phyloP scores from a whole-genome alignment of 2,888 invertebrate species.

The Orthonevra nobilis region DNA sequence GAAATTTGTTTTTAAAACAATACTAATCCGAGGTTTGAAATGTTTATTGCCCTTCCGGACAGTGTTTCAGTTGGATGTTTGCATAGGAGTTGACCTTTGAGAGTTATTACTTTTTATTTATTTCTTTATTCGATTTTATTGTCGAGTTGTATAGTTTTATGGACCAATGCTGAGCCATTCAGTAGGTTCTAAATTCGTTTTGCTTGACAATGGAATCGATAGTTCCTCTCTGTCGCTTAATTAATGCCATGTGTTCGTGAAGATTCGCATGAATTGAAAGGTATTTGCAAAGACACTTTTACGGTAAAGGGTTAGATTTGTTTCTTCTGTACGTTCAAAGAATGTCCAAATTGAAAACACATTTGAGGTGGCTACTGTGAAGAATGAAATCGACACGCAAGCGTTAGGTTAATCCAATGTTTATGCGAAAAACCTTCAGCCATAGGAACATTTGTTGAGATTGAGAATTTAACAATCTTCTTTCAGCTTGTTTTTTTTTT shows the following conservation, averaged over 20 bases:
- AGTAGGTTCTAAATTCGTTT: background rate
- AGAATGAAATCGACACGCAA: no score
- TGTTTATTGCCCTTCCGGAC: conserved; percentile 15
- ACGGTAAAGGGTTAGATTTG: no score
- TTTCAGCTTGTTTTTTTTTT: no score
- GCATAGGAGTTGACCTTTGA: conserved; percentile 60
- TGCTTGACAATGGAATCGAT: background rate
- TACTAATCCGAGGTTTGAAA: conserved; percentile 36
- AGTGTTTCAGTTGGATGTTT: conserved; percentile 35
- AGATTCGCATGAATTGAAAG: no score
- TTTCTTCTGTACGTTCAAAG: no score
- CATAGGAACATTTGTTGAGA: no score
- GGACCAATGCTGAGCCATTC: conserved; percentile 8
- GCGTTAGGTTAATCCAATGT: no score
- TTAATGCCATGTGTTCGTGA: conserved; percentile 21
- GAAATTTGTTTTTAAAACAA: conserved; percentile 62
- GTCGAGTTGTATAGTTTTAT: background rate
- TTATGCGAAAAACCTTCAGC: no score
- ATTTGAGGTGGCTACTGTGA: no score
- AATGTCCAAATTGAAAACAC: no score
- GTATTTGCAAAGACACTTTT: no score
- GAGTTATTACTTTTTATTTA: conserved; percentile 60
- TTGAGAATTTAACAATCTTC: no score
- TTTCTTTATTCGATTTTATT: conserved; percentile 44
- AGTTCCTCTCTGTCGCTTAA: background rate